Evolutionary conservation across 1,140 invertebrate species (phyloP), one percentile per base, ranked within the genome.

Genomic region (Acromyrmex charruanus): DNA sequence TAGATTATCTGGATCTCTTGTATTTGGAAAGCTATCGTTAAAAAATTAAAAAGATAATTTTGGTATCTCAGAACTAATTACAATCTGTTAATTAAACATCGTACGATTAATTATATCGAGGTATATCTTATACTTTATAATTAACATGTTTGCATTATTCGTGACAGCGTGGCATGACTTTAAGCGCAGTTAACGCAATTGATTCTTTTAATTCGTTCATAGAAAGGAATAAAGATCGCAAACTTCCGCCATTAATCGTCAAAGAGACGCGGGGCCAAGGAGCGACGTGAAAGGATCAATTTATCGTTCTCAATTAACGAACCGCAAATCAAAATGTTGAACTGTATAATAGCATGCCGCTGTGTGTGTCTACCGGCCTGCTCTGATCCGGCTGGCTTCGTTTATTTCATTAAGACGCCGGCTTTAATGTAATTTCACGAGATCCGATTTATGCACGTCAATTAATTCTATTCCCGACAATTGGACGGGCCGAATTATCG

Each of bases 221-320:
- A 81, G 51, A 81, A 74, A 84, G 28, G 55, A 72, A 69, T n/a
- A 14, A 10, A 84, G 28, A 75, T 61, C 14, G 18, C 16, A 59
- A 53, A 75, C 80, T 79, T 65, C 66, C 74, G 69, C 58, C 79
- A 58, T 31, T 9, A 35, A 89, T 75, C 25, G 35, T 88, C 61
- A 90, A 90, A 89, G 72, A 68, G 59, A 85, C 5, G 25, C 61
- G 18, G 28, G 28, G 69, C 39, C 59, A 77, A 49, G 16, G 49
- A 35, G 31, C 61, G 58, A 63, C 16, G 87, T 90, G 88, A 90
- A 90, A 90, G 75, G 39, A 55, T 59, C 77, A 85, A 90, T 89
- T 89, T 87, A 77, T 65, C 66, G 55, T 58, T 86, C 25, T 74
- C 75, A 85, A 90, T 86, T 88, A 90, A 51, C 58, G 25, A 81